Evolutionary conservation across 1,140 invertebrate genomes (phyloP), one percentile per base, ranked within the genome.

Genomic region (Heliconius melpomene): DNA sequence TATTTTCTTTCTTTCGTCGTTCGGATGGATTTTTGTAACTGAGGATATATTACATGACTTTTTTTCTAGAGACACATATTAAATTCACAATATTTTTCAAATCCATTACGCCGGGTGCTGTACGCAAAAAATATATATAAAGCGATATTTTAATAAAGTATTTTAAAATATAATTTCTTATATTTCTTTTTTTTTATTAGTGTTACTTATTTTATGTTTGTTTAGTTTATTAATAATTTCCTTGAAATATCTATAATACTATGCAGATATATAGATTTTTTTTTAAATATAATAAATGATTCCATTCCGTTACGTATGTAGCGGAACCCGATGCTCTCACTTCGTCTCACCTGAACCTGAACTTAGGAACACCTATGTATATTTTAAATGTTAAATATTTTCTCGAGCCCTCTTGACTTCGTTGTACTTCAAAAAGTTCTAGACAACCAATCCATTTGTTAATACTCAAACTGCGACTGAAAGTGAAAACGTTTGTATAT

Each of bases 1-100:
- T 92, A 89, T 91, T 91, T 90, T 89, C 88, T 89, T 87, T 85
- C 85, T 85, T 91, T 89, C 77, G 85, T 79, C 80, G 81, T 71
- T 26, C 52, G 8, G 74, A 73, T 26, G 72, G 73, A 57, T 77
- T 77, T 76, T 74, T 74, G 46, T 50, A 80, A 77, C 9, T 66
- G 26, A 66, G 26, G 26, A 26, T 13, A 29, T 66, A 66, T 29
- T 66, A 66, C 23, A 16, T 5, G 60, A 9, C 11, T 26, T 26
- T 66, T 66, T 66, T 60, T 60, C n/a, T 60, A 60, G 16, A 29
- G 26, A n/a, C 11, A 16, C 60, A 66, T 66, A 66, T 60, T 9
- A 60, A 60, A 60, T 23, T 11, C n/a, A 11, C 7, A 60, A 11
- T 60, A 26, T 60, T 26, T 23, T 60, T n/a, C 57, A 40, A 72